Conservation (phyloP, 1,140 invertebrate species). For the Melipona quadrifasciata region DNA sequence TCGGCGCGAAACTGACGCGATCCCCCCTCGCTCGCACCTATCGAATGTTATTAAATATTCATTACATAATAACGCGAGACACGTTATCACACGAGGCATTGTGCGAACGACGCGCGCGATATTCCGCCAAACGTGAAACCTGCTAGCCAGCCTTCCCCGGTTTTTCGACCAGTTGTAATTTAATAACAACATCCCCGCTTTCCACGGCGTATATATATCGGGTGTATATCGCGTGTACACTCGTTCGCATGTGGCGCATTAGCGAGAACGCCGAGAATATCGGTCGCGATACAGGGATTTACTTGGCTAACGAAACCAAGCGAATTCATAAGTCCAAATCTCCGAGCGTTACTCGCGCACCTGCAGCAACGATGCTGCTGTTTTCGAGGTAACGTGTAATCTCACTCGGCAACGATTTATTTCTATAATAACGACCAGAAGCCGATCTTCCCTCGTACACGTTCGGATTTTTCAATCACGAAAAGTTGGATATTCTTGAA, state of each 20-base stretch:
- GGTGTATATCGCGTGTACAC: too few relatives aligned
- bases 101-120: not conserved
- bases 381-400: not conserved
- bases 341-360: not conserved
- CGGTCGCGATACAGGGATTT: not conserved
- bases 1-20: not conserved
- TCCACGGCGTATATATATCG: too few relatives aligned
- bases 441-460: not conserved
- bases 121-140: not conserved
- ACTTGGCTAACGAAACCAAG: slow-evolving; percentile 1
- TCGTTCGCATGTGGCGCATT: not conserved
- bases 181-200: not conserved
- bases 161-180: not conserved
- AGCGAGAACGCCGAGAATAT: not conserved
- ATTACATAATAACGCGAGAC: slow-evolving; percentile 12
- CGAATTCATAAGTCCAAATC: slow-evolving; percentile 18
- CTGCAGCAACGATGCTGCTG: not conserved
- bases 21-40: not conserved
- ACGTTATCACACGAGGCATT: not conserved
- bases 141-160: not conserved
- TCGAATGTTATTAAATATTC: slow-evolving; percentile 28
- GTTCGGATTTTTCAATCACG: too few relatives aligned
- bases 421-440: not conserved
- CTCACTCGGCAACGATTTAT: not conserved
- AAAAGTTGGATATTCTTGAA: too few relatives aligned